Evolutionary conservation across 2,888 invertebrate genomes (phyloP).

Genomic region (Zeuzera pyrina): DNA sequence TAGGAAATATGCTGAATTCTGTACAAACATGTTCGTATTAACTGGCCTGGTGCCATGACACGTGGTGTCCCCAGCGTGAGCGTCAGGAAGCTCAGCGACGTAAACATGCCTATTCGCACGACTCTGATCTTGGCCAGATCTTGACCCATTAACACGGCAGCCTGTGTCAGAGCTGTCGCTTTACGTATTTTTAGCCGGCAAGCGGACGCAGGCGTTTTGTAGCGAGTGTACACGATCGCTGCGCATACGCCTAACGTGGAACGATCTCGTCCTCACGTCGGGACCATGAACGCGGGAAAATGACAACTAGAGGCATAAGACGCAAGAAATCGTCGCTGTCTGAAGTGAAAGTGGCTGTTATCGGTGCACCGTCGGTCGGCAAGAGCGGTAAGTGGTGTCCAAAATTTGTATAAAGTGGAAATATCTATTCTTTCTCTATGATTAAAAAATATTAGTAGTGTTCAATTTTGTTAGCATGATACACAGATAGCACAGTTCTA

Average conservation of each 20-base stretch:
- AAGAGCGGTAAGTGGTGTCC: slow-evolving; percentile 86
- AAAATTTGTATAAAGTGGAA: too few relatives aligned
- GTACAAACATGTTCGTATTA: too few relatives aligned
- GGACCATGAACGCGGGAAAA: slow-evolving; percentile 39
- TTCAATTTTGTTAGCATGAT: too few relatives aligned
- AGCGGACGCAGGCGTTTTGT: slow-evolving; percentile 42
- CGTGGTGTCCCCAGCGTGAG: slow-evolving; percentile 29
- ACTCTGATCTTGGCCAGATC: slow-evolving; percentile 70
- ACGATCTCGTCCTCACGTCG: slow-evolving; percentile 19
- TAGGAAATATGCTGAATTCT: too few relatives aligned
- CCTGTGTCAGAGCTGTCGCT: slow-evolving; percentile 64
- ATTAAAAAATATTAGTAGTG: too few relatives aligned
- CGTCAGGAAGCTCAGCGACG: slow-evolving; percentile 43
- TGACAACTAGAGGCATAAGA: slow-evolving; percentile 87
- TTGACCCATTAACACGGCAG: slow-evolving; percentile 68
- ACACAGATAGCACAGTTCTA: too few relatives aligned
- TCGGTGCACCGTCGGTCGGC: slow-evolving; percentile 92
- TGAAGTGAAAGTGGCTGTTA: slow-evolving; percentile 92
- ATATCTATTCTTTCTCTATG: too few relatives aligned
- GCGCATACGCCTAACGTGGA: slow-evolving; percentile 26
- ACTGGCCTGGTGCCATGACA: slow-evolving; percentile 38
- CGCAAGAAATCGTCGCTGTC: slow-evolving; percentile 91
- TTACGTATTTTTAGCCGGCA: slow-evolving; percentile 56
- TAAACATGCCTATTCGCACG: slow-evolving; percentile 60
- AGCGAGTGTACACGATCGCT: slow-evolving; percentile 28